Evolutionary conservation across 2,888 invertebrate species (phyloP).

Genomic region (Yponomeuta malinellus): DNA sequence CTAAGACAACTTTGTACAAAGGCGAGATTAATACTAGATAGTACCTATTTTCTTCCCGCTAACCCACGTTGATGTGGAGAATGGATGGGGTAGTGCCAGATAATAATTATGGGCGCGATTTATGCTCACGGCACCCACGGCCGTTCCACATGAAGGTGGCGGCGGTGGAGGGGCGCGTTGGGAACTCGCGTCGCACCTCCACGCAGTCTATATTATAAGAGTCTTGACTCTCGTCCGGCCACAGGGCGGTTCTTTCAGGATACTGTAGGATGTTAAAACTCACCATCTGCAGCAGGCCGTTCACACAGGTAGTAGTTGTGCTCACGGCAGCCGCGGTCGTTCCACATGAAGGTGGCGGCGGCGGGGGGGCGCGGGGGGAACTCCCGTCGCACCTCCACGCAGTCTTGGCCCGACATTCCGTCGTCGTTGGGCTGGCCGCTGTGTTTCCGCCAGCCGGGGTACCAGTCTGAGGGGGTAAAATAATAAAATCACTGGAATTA

Average conservation of each 20-base stretch:
- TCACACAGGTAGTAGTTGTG: conserved; percentile 86
- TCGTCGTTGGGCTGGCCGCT: conserved; percentile 88
- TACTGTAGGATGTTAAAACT: conserved; percentile 26
- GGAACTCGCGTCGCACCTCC: conserved; percentile 81
- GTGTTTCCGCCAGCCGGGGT: conserved; percentile 85
- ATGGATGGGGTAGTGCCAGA: too few species aligned
- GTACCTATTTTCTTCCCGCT: too few species aligned
- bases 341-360: conserved; percentile 84
- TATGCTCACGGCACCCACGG: conserved; percentile 82
- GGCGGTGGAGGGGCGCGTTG: conserved; percentile 69
- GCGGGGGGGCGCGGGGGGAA: conserved; percentile 76
- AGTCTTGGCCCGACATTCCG: conserved; percentile 86
- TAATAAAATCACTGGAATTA: too few species aligned
- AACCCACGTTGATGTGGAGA: too few species aligned
- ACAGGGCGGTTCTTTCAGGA: too few species aligned
- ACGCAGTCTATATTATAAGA: conserved; percentile 77
- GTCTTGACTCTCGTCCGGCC: too few species aligned
- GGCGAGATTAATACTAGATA: too few species aligned
- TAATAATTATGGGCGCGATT: conserved; percentile 32
- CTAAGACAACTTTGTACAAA: too few species aligned
- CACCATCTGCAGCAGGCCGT: conserved; percentile 80
- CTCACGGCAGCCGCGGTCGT: conserved; percentile 84
- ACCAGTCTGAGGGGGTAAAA: conserved; percentile 80
- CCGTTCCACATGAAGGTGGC: conserved; percentile 88
- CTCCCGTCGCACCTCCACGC: conserved; percentile 83